Evolutionary conservation across 2,888 invertebrate species (phyloP).

Genomic region (Caenorhabditis sp.): DNA sequence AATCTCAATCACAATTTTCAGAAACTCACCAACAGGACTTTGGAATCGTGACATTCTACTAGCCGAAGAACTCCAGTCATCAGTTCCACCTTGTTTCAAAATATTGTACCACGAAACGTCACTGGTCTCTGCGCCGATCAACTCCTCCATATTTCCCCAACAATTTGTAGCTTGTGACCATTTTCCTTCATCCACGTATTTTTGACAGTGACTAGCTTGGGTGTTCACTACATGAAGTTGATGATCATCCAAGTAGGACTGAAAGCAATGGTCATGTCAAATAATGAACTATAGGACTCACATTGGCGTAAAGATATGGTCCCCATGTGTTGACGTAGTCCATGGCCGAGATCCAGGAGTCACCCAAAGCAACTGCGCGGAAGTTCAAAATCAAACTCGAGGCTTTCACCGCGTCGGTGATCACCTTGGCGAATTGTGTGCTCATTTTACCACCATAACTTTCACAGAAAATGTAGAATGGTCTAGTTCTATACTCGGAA

Average conservation of each 20-base stretch:
- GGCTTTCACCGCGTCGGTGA: constrained; percentile 76
- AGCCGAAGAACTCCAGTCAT: constrained; percentile 52
- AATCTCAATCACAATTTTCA: not conserved
- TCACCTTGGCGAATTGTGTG: constrained; percentile 80
- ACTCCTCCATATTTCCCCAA: constrained; percentile 78
- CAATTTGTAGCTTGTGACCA: constrained; percentile 77
- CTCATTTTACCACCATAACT: constrained; percentile 94
- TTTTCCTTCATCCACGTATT: constrained; percentile 74
- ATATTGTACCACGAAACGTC: constrained; percentile 86
- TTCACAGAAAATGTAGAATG: constrained; percentile 86
- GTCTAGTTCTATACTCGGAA: constrained; percentile 80
- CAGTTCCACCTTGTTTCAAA: constrained; percentile 71
- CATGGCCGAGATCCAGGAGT: constrained; percentile 88
- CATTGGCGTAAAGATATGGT: constrained; percentile 80
- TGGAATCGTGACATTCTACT: too few species aligned
- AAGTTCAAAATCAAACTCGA: constrained; percentile 76
- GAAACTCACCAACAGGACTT: not conserved
- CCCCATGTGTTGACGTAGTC: constrained; percentile 87
- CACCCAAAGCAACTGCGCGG: constrained; percentile 83
- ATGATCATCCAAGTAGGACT: constrained; percentile 60
- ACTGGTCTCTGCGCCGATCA: constrained; percentile 75
- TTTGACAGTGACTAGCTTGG: constrained; percentile 52
- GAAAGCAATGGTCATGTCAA: constrained; percentile 15
- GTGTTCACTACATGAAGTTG: constrained; percentile 45
- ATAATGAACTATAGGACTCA: constrained; percentile 72